Base-by-base conservation (phyloP, 1,140 invertebrate species). In the Anoplolepis gracilipes region DNA sequence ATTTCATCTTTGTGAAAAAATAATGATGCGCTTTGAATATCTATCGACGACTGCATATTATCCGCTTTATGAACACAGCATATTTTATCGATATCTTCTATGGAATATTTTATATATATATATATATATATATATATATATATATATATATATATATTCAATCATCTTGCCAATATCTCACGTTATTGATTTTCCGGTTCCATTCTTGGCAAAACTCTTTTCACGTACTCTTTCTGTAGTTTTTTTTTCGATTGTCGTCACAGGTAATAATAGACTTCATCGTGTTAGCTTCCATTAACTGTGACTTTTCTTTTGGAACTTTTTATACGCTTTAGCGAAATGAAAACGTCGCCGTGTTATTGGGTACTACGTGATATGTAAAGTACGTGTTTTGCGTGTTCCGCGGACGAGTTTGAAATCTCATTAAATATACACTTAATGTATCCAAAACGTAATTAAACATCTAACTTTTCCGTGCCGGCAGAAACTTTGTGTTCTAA, bases 341-440 rank as follows among this genome's bases (percentile, higher is more conserved):
- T 19, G 78, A 46, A 59, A 72, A 46, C 13, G 59, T 73, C 8
- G 10, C 22, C 36, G 53, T 30, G 67, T 72, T 73, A 30, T 55
- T 69, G 28, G 53, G 59, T 59, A 81, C 6, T 81, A 81, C 2
- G 22, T 55, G 22, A 11, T 42, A 49, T 49, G 46, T 49, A 16
- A 49, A 49, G 46, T 49, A 36, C 36, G 53, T 57, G n/a, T 42
- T 49, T 57, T 42, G 19, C 25, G 22, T 36, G 25, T 33, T 7
- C 42, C 36, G 78, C 28, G 33, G 13, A 33, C 49, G 19, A 82
- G 53, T 82, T 82, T 82, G 78, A 82, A 73, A 70, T 36, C 36
- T 87, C 86, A 90, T 88, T 81, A 88, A 88, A 85, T 85, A 87
- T 75, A 75, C 30, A 85, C 84, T 77, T 84, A 46, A 49, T 85